phyloP scores from a whole-genome alignment of 2,797 vertebrate genomes.

The Neosilurus mollespiculum region DNA sequence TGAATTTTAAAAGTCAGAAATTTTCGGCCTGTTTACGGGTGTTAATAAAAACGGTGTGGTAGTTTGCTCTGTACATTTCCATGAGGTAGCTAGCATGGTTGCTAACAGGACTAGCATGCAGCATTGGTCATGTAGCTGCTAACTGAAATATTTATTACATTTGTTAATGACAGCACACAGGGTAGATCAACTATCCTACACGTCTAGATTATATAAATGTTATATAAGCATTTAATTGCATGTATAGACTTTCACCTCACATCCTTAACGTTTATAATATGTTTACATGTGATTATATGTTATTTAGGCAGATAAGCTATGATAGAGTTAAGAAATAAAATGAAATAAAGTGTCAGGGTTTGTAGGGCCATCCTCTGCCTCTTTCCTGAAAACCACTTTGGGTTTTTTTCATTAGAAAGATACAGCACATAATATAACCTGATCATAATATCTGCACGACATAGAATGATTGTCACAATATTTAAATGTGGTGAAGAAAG shows the following conservation, averaged over 20 bases:
- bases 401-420: background rate
- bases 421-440: no score
- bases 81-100: background rate
- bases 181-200: background rate
- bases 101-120: constrained; percentile 7
- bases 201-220: no score
- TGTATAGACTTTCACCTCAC: background rate
- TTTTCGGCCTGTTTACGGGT: no score
- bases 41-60: background rate
- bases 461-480: background rate
- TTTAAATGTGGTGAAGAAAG: background rate
- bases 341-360: background rate
- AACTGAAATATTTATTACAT: background rate
- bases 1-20: background rate
- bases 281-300: background rate
- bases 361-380: background rate
- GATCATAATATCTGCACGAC: background rate
- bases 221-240: background rate
- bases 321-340: background rate
- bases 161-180: background rate
- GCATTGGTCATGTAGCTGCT: background rate
- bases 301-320: background rate
- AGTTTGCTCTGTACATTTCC: background rate
- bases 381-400: background rate
- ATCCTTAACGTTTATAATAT: background rate